Conservation (phyloP, 1,140 invertebrate genomes). For the Drosophila murphyi region DNA sequence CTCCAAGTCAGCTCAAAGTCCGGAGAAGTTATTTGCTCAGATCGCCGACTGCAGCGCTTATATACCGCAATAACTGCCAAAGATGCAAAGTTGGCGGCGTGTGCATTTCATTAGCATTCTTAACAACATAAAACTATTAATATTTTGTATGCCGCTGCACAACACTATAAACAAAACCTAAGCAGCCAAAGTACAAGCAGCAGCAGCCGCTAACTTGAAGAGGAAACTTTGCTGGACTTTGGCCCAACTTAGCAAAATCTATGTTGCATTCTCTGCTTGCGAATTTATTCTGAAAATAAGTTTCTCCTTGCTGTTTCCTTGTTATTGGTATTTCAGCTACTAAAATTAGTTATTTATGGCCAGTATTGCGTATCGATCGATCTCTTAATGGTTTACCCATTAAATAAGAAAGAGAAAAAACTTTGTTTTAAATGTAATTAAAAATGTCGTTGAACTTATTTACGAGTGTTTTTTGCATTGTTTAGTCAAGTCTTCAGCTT, state of each 20-base stretch:
- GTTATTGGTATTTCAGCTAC: slow-evolving; percentile 30
- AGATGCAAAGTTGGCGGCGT: slow-evolving; percentile 26
- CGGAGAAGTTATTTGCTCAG: slow-evolving; percentile 55
- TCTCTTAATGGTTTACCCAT: slow-evolving; percentile 50
- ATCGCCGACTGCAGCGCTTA: slow-evolving; percentile 48
- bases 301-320: slow-evolving; percentile 47
- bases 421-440: slow-evolving; percentile 78
- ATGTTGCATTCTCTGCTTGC: slow-evolving; percentile 41
- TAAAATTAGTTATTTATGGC: slow-evolving; percentile 76
- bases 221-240: slow-evolving; percentile 61
- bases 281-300: slow-evolving; percentile 81
- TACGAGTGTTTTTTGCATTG: slow-evolving; percentile 74
- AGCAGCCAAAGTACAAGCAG: slow-evolving; percentile 21
- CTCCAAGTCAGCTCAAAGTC: slow-evolving; percentile 32
- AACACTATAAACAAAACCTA: slow-evolving; percentile 68
- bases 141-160: slow-evolving; percentile 57
- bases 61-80: slow-evolving; percentile 49
- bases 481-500: slow-evolving; percentile 57
- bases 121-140: slow-evolving; percentile 78
- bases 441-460: slow-evolving; percentile 82
- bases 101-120: slow-evolving; percentile 77
- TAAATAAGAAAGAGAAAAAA: slow-evolving; percentile 23
- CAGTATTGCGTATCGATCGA: slow-evolving; percentile 75
- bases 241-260: slow-evolving; percentile 59
- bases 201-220: slow-evolving; percentile 37